Conservation (phyloP, 2,888 invertebrate genomes). For the Coelogynopora nodosa region DNA sequence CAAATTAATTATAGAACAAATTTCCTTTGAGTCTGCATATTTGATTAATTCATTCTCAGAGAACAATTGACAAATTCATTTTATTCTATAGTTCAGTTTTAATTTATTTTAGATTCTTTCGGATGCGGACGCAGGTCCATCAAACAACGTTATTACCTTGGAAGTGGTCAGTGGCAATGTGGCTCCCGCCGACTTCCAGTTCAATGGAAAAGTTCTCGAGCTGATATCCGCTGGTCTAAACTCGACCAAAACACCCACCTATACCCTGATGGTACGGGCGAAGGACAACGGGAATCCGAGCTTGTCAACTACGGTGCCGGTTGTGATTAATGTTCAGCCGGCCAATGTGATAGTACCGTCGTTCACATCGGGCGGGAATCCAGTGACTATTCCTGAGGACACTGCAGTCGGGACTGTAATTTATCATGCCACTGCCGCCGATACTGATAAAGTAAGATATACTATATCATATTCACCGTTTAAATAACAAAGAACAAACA, state of each 20-base stretch:
- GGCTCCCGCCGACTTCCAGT: neutral
- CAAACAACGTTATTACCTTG: neutral
- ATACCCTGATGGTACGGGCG: constrained; percentile 12
- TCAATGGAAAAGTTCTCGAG: neutral
- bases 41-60: too few relatives aligned
- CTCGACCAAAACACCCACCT: neutral
- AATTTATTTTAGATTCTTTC: too few relatives aligned
- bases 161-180: neutral
- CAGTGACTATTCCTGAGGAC: neutral
- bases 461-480: too few relatives aligned
- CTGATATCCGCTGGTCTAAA: neutral
- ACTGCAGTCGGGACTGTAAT: constrained; percentile 13
- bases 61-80: too few relatives aligned
- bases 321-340: neutral
- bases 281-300: neutral
- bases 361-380: neutral
- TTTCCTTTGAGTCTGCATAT: too few relatives aligned
- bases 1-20: too few relatives aligned
- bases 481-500: too few relatives aligned
- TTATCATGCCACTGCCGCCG: constrained; percentile 22
- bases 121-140: neutral
- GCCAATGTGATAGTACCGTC: neutral
- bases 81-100: too few relatives aligned
- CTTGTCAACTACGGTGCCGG: neutral
- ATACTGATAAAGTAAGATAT: constrained; percentile 1